Percentiles rank a stretch among this genome's conserved stretches.
phyloP scores from a whole-genome alignment of 2,888 invertebrate species.

The Spialia ferax region DNA sequence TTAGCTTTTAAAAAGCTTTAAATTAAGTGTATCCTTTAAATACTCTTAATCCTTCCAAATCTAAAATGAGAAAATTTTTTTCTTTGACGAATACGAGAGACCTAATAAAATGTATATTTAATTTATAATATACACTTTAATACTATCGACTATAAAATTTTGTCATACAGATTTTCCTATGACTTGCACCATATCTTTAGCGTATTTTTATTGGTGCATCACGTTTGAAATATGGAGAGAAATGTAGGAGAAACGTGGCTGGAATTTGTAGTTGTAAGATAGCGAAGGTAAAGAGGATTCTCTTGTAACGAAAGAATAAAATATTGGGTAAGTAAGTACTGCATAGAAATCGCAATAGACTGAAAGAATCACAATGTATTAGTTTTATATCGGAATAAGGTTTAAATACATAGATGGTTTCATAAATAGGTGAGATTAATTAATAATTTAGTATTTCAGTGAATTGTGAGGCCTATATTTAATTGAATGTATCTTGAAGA shows the following conservation, averaged over 20 bases:
- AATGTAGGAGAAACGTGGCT: constrained; percentile 65
- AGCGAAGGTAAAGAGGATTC: constrained; percentile 45
- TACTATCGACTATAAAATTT: no score
- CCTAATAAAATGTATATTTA: no score
- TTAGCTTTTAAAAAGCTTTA: no score
- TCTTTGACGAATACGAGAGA: no score
- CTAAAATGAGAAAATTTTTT: no score
- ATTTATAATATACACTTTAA: no score
- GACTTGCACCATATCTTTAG: constrained; percentile 45
- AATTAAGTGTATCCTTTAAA: no score
- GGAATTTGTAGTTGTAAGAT: constrained; percentile 55
- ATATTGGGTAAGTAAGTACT: not conserved
- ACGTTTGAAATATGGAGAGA: constrained; percentile 68
- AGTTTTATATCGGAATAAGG: not conserved
- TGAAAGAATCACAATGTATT: constrained; percentile 11
- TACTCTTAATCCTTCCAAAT: no score
- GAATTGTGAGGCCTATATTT: not conserved
- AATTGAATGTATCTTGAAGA: not conserved
- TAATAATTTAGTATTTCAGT: not conserved
- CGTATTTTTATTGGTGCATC: constrained; percentile 67
- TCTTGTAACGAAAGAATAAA: constrained; percentile 36
- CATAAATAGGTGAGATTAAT: not conserved
- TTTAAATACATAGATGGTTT: not conserved
- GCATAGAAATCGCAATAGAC: not conserved
- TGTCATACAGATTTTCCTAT: not conserved